Conservation (phyloP, 2,888 invertebrate species). For the Entomobrya multifasciata region DNA sequence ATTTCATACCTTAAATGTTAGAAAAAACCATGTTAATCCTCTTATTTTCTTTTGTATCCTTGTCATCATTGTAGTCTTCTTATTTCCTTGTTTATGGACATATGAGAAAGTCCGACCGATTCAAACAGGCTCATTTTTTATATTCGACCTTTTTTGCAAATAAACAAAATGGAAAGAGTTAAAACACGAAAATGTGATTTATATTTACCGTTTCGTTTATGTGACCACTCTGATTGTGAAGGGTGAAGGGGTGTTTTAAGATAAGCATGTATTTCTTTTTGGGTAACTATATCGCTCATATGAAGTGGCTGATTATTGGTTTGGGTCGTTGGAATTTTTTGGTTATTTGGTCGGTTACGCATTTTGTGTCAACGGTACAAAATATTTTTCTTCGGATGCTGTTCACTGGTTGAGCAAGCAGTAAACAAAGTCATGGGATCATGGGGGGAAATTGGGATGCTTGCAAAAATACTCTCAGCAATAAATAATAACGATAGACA, state of each 20-base stretch:
- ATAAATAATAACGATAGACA: slow-evolving; percentile 50
- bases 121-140: no score
- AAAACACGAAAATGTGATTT: slow-evolving; percentile 37
- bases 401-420: background rate
- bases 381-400: background rate
- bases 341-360: background rate
- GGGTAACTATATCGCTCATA: no score
- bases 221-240: background rate
- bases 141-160: no score
- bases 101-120: background rate
- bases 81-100: background rate
- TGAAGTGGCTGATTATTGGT: background rate
- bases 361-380: background rate
- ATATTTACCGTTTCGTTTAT: background rate
- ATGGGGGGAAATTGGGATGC: background rate
- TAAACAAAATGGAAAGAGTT: background rate
- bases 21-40: background rate
- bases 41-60: background rate
- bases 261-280: no score
- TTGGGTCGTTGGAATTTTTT: background rate
- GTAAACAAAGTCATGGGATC: no score
- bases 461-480: slow-evolving; percentile 26
- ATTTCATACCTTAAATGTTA: no score
- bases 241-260: background rate
- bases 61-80: background rate